Evolutionary conservation across 1,140 invertebrate species (phyloP).

Genomic region (Penaeus indicus): DNA sequence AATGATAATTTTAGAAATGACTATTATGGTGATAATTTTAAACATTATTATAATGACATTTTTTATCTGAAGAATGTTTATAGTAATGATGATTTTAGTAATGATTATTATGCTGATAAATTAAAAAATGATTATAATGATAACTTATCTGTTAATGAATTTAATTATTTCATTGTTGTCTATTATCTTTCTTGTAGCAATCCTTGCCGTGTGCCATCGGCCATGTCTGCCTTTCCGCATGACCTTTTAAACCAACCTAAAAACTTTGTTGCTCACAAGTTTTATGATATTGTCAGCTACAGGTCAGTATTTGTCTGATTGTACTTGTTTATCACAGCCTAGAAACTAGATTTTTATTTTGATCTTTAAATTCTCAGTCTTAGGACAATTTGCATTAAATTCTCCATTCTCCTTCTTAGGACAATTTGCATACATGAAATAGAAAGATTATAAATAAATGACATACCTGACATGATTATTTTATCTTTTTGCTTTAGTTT

Average conservation of each 20-base stretch:
- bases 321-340: background rate
- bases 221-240: slow-evolving; percentile 69
- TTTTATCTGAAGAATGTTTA: background rate
- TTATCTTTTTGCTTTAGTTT: too few relatives aligned
- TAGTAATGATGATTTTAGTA: too few relatives aligned
- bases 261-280: slow-evolving; percentile 68
- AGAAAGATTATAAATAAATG: too few relatives aligned
- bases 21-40: background rate
- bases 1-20: background rate
- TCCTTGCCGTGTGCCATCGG: slow-evolving; percentile 70
- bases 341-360: background rate
- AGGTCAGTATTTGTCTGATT: slow-evolving; percentile 32
- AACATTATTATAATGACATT: background rate
- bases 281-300: slow-evolving; percentile 56
- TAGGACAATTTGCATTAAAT: too few relatives aligned
- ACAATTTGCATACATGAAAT: too few relatives aligned
- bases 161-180: background rate
- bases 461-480: too few relatives aligned
- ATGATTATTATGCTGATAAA: too few relatives aligned
- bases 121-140: background rate
- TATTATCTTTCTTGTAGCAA: slow-evolving; percentile 46
- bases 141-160: background rate
- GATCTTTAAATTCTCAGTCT: background rate
- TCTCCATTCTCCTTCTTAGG: too few relatives aligned
- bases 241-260: slow-evolving; percentile 69